Evolutionary conservation across 2,888 invertebrate genomes (phyloP).

Genomic region (Andrena bucephala): DNA sequence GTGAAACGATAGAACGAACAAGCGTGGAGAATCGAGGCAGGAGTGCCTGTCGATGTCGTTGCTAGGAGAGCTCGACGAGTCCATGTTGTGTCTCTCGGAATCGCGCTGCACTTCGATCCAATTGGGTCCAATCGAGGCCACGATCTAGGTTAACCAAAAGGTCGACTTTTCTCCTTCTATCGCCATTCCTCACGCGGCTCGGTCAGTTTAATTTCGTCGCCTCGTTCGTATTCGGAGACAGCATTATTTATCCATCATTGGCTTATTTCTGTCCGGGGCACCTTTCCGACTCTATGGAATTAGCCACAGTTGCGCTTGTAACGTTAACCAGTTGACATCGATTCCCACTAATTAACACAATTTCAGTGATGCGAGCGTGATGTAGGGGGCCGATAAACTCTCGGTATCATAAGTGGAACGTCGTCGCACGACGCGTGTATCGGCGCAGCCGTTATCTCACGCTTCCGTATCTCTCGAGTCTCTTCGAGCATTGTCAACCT

Average conservation of each 20-base stretch:
- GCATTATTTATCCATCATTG: no score
- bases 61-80: slow-evolving; percentile 29
- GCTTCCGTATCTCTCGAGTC: slow-evolving; percentile 40
- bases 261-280: no score
- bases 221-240: not conserved
- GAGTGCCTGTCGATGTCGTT: not conserved
- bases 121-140: slow-evolving; percentile 55
- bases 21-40: not conserved
- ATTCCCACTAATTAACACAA: slow-evolving; percentile 49
- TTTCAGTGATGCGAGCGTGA: slow-evolving; percentile 42
- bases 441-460: slow-evolving; percentile 11
- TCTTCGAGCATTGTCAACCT: slow-evolving; percentile 55
- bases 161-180: slow-evolving; percentile 63
- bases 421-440: slow-evolving; percentile 31
- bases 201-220: slow-evolving; percentile 15
- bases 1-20: slow-evolving; percentile 29
- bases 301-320: no score
- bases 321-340: not conserved
- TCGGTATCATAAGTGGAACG: slow-evolving; percentile 43
- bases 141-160: slow-evolving; percentile 80
- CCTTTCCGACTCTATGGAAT: no score
- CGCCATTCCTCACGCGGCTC: slow-evolving; percentile 34
- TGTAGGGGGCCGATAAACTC: slow-evolving; percentile 38
- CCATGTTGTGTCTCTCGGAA: slow-evolving; percentile 47
- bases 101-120: slow-evolving; percentile 41